Percentiles rank a stretch among this genome's conserved stretches.
Conservation (phyloP, 2,113 vertebrate species). For the Crypturellus undulatus region DNA sequence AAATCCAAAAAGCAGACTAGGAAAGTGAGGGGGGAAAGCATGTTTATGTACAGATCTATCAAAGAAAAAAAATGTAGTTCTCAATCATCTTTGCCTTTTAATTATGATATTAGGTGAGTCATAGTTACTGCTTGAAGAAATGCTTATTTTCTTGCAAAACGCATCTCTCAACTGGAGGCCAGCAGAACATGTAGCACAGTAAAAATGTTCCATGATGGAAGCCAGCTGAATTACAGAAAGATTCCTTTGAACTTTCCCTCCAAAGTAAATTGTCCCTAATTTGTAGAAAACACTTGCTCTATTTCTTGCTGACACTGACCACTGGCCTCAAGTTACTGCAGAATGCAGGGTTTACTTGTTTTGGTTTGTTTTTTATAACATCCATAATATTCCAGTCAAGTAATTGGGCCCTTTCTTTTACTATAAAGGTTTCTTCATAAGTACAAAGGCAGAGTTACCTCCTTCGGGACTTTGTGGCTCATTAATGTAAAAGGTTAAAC, state of each 20-base stretch:
- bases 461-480: background rate
- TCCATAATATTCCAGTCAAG: background rate
- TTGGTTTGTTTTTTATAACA: background rate
- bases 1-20: background rate
- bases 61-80: background rate
- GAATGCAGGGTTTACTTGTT: background rate
- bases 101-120: background rate
- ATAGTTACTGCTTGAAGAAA: background rate
- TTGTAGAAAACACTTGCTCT: background rate
- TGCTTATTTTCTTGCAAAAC: background rate
- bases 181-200: background rate
- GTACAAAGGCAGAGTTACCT: background rate
- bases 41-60: background rate
- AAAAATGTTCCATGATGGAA: slow-evolving; percentile 25
- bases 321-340: background rate
- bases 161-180: background rate
- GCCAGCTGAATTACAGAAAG: slow-evolving; percentile 35
- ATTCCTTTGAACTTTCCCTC: slow-evolving; percentile 8
- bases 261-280: background rate
- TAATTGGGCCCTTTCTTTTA: background rate
- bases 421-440: background rate
- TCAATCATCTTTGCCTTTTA: background rate
- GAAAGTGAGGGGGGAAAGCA: background rate
- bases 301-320: background rate
- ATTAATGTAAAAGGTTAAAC: background rate